Percentiles rank a stretch among this genome's conserved stretches.
Conservation (phyloP, 1,140 invertebrate genomes). For the Adelges cooleyi region DNA sequence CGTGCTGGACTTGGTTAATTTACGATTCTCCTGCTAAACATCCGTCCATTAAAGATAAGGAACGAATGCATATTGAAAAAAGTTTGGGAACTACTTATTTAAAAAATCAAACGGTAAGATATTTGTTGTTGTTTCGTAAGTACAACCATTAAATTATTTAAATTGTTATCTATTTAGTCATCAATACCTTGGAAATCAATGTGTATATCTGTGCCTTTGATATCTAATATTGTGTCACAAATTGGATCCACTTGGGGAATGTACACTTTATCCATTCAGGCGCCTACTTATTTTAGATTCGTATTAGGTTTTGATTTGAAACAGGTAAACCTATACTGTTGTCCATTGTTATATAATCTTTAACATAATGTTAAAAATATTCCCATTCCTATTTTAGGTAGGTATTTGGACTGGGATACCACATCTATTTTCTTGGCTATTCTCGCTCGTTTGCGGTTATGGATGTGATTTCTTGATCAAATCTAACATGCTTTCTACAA, state of each 20-base stretch:
- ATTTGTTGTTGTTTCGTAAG: not conserved
- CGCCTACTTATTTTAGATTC: conserved; percentile 74
- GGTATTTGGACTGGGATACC: conserved; percentile 52
- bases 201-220: conserved; percentile 58
- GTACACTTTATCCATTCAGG: conserved; percentile 69
- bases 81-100: conserved; percentile 1
- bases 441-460: conserved; percentile 40
- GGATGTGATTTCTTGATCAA: conserved; percentile 18
- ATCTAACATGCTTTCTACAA: not conserved
- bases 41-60: conserved; percentile 58
- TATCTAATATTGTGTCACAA: conserved; percentile 63
- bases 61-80: conserved; percentile 46
- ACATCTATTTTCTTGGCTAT: conserved; percentile 49
- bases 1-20: conserved; percentile 59
- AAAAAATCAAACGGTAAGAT: not conserved
- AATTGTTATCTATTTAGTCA: conserved; percentile 34
- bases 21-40: conserved; percentile 66
- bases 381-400: conserved; percentile 40
- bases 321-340: conserved; percentile 45
- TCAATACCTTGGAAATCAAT: conserved; percentile 61
- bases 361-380: not conserved
- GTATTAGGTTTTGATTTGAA: conserved; percentile 71
- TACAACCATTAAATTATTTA: not conserved
- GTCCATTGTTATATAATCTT: not conserved
- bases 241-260: conserved; percentile 75